These are phyloP conservation scores for Yoshiicerus persimilis DNA, from an alignment of 1,140 invertebrate genomes.

Conservation along the genomic window DNA sequence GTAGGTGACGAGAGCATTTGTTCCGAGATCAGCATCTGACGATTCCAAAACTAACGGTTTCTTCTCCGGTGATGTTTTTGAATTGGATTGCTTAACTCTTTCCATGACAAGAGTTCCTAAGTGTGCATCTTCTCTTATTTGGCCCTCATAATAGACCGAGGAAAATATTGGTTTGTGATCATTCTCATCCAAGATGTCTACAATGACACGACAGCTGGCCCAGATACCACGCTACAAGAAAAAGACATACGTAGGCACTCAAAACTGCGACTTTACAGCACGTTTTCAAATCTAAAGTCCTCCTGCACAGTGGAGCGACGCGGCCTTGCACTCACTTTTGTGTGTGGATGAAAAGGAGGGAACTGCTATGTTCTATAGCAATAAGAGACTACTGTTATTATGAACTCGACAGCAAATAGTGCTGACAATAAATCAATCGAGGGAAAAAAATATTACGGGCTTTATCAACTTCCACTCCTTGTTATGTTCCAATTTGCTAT, in stretches of 20 bases:
- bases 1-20: slow-evolving; percentile 79
- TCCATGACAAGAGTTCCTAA: slow-evolving; percentile 72
- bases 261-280: not conserved
- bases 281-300: not conserved
- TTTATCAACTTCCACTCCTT: not conserved
- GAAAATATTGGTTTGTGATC: slow-evolving; percentile 65
- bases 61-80: not conserved
- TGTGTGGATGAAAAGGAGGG: too few species aligned
- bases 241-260: not conserved
- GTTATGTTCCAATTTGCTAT: not conserved
- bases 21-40: slow-evolving; percentile 74
- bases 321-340: not conserved
- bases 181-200: slow-evolving; percentile 71
- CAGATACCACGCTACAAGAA: slow-evolving; percentile 64
- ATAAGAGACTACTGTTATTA: not conserved
- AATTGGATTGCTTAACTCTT: not conserved
- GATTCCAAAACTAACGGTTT: slow-evolving; percentile 75
- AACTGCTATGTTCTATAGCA: too few species aligned
- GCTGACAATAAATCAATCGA: not conserved
- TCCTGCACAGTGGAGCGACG: too few species aligned
- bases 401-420: not conserved
- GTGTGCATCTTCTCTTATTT: slow-evolving; percentile 70
- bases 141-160: slow-evolving; percentile 67
- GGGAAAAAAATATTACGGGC: not conserved
- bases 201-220: slow-evolving; percentile 67